Percentiles rank a stretch among this genome's conserved stretches.
These are phyloP conservation scores for Monopis laevigella DNA, from an alignment of 2,888 invertebrate species.

Conservation along the genomic window DNA sequence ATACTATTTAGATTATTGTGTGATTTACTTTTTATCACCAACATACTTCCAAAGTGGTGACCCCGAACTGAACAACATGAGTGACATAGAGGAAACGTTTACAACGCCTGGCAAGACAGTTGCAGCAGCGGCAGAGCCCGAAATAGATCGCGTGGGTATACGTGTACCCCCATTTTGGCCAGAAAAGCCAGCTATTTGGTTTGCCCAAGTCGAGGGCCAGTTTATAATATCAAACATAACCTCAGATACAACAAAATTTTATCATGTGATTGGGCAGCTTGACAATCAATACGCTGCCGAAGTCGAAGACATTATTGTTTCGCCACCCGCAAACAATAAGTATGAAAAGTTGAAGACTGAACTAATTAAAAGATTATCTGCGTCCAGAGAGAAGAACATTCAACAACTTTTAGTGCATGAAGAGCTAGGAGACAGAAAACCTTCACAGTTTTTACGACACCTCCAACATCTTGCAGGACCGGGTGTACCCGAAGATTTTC, in stretches of 20 bases:
- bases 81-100: too few species aligned
- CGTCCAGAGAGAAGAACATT: background rate
- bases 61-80: too few species aligned
- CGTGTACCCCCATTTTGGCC: too few species aligned
- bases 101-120: too few species aligned
- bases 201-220: too few species aligned
- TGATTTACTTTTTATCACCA: too few species aligned
- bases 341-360: conserved; percentile 1
- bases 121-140: too few species aligned
- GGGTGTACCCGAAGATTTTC: conserved; percentile 9
- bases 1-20: too few species aligned
- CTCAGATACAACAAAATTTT: background rate
- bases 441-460: conserved; percentile 7
- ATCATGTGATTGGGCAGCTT: background rate
- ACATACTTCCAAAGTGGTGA: too few species aligned
- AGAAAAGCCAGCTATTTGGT: too few species aligned
- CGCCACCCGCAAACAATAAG: background rate
- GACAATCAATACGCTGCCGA: background rate
- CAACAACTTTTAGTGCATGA: background rate
- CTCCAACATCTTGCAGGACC: conserved; percentile 11
- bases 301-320: background rate
- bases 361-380: background rate
- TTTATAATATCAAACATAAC: too few species aligned
- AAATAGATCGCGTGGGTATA: too few species aligned
- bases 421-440: conserved; percentile 12